Percentiles rank a stretch among this genome's conserved stretches.
Conservation (phyloP, 2,113 vertebrate genomes). For the Planiliza haematocheilus region DNA sequence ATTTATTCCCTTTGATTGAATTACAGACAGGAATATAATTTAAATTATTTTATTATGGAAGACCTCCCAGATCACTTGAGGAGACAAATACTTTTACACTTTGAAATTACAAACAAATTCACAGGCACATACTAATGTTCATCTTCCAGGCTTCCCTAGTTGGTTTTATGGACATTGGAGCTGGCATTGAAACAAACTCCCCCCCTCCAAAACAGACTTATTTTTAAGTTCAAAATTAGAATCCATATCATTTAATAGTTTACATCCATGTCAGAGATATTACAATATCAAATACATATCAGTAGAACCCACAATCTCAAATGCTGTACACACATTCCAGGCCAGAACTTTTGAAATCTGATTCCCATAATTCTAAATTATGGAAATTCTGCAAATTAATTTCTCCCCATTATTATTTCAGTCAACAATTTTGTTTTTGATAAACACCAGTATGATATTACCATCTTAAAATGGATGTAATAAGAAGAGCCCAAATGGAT, state of each 20-base stretch:
- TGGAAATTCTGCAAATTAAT: slow-evolving; percentile 83
- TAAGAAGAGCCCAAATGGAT: slow-evolving; percentile 23
- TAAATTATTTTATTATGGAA: slow-evolving; percentile 94
- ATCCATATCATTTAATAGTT: slow-evolving; percentile 85
- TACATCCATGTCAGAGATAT: slow-evolving; percentile 65
- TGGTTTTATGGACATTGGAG: slow-evolving; percentile 87
- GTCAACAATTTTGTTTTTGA: slow-evolving; percentile 37
- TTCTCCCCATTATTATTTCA: slow-evolving; percentile 54
- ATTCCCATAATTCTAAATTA: no score
- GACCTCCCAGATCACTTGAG: slow-evolving; percentile 95
- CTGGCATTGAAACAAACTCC: slow-evolving; percentile 69
- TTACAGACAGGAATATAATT: slow-evolving; percentile 2
- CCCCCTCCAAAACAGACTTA: neutral
- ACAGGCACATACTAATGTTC: slow-evolving; percentile 93
- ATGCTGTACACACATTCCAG: slow-evolving; percentile 90
- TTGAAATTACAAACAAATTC: slow-evolving; percentile 94
- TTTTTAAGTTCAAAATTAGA: slow-evolving; percentile 68
- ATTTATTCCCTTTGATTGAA: neutral
- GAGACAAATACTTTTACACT: slow-evolving; percentile 97
- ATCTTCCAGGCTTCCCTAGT: slow-evolving; percentile 49
- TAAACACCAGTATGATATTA: slow-evolving; percentile 47
- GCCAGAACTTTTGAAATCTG: slow-evolving; percentile 88
- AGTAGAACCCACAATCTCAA: slow-evolving; percentile 87
- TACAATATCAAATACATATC: slow-evolving; percentile 76
- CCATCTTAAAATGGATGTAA: slow-evolving; percentile 48